Evolutionary conservation across 1,140 invertebrate species (phyloP).

Genomic region (Saccostrea echinata): DNA sequence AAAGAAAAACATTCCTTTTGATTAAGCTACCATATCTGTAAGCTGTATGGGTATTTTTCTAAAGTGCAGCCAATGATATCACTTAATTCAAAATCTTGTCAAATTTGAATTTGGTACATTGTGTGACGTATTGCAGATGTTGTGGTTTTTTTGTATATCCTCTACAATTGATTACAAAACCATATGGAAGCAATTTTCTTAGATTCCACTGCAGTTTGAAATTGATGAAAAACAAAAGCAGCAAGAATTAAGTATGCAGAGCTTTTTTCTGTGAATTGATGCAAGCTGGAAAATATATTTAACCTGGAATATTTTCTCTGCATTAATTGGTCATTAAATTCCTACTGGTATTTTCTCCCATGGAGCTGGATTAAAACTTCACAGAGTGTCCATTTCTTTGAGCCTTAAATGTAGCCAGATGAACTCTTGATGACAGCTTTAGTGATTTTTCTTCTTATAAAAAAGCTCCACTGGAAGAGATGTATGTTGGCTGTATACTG

Average conservation of each 20-base stretch:
- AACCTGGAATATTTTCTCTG: background rate
- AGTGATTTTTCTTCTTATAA: background rate
- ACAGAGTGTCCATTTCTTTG: background rate
- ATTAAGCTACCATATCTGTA: background rate
- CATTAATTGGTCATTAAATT: background rate
- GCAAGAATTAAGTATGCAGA: background rate
- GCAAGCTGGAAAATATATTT: background rate
- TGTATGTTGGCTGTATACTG: background rate
- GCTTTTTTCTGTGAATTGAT: background rate
- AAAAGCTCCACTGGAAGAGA: background rate
- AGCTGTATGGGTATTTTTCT: background rate
- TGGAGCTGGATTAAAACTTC: background rate
- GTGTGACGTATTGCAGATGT: background rate
- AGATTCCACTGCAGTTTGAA: background rate
- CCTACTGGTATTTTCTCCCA: background rate
- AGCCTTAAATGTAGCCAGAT: background rate
- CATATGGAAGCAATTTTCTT: background rate
- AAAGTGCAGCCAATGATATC: slow-evolving; percentile 1
- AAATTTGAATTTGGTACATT: background rate
- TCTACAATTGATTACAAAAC: background rate
- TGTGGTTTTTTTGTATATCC: background rate
- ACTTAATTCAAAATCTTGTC: background rate
- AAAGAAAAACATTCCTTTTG: slow-evolving; percentile 7
- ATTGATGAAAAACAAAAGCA: background rate
- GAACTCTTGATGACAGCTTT: background rate